Conservation (phyloP, 2,797 vertebrate species). For the Galagoides demidoff region DNA sequence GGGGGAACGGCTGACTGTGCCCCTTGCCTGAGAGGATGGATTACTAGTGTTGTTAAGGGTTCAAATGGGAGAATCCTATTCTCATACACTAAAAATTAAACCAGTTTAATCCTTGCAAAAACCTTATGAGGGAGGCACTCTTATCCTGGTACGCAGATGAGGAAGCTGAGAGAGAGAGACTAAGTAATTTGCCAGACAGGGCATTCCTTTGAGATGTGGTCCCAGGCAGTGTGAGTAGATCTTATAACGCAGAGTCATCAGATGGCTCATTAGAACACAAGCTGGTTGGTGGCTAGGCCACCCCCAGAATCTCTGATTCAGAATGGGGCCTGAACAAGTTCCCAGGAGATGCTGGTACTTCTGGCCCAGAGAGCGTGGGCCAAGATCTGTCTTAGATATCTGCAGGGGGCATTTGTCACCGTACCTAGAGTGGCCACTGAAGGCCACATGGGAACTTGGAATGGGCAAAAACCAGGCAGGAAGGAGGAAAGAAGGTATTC, state of each 20-base stretch:
- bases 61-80: background rate
- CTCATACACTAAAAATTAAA: slow-evolving; percentile 10
- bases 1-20: background rate
- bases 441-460: background rate
- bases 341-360: background rate
- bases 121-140: background rate
- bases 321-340: background rate
- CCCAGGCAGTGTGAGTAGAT: background rate
- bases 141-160: background rate
- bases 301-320: background rate
- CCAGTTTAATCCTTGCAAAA: background rate
- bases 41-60: background rate
- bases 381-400: background rate
- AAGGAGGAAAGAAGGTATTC: background rate
- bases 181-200: background rate
- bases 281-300: too few species aligned
- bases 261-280: background rate
- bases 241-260: background rate
- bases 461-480: background rate
- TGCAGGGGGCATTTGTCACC: too few species aligned
- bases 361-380: background rate
- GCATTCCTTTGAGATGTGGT: background rate
- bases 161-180: background rate
- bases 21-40: background rate
- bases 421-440: background rate